Conservation (phyloP, 2,888 invertebrate species). For the Miltochrista miniata region DNA sequence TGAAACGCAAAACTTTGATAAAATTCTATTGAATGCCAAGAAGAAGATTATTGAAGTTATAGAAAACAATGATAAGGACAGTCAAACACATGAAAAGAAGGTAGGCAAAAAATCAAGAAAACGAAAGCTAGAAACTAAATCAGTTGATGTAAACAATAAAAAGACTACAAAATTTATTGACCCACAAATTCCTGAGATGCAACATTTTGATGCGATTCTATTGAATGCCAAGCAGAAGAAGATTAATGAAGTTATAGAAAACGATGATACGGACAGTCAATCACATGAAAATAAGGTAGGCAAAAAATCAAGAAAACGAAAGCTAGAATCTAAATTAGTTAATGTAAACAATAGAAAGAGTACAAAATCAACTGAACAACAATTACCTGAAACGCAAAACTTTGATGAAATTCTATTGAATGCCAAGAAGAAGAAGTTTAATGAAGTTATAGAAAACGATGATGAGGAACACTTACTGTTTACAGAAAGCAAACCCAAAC, state of each 20-base stretch:
- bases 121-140: slow-evolving; percentile 21
- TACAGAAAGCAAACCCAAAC: slow-evolving; percentile 36
- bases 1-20: slow-evolving; percentile 55
- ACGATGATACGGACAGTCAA: slow-evolving; percentile 46
- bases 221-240: slow-evolving; percentile 60
- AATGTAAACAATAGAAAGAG: slow-evolving; percentile 23
- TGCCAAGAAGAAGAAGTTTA: slow-evolving; percentile 59
- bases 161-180: slow-evolving; percentile 21
- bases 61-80: slow-evolving; percentile 45
- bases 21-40: slow-evolving; percentile 54
- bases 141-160: slow-evolving; percentile 21
- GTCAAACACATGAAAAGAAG: slow-evolving; percentile 20
- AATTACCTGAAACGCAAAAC: slow-evolving; percentile 47
- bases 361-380: slow-evolving; percentile 21
- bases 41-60: slow-evolving; percentile 57
- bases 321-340: slow-evolving; percentile 16
- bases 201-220: slow-evolving; percentile 55
- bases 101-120: slow-evolving; percentile 14
- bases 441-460: slow-evolving; percentile 49
- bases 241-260: slow-evolving; percentile 48
- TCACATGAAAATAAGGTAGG: slow-evolving; percentile 12
- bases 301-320: slow-evolving; percentile 20
- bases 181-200: slow-evolving; percentile 41
- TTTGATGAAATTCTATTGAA: slow-evolving; percentile 56
- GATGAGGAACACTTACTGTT: slow-evolving; percentile 48